Conservation (phyloP, 2,888 invertebrate genomes). For the Achlya flavicornis region DNA sequence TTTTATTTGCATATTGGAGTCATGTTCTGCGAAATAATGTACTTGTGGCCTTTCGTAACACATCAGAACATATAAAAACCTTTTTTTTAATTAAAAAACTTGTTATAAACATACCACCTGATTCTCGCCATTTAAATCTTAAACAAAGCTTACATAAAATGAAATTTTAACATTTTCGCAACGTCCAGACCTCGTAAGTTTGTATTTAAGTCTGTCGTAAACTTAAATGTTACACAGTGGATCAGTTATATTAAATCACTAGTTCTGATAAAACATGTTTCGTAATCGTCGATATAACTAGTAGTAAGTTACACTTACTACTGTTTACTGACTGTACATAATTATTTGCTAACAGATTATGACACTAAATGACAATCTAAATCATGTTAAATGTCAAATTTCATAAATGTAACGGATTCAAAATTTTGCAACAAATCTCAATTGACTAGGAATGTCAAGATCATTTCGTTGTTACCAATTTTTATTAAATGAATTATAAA, state of each 20-base stretch:
- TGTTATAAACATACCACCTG: neutral
- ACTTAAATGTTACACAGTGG: neutral
- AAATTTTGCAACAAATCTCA: neutral
- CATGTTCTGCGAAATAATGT: neutral
- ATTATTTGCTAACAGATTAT: neutral
- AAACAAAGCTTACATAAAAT: constrained; percentile 11
- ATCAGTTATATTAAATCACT: neutral
- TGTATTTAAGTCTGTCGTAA: constrained; percentile 6
- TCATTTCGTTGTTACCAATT: neutral
- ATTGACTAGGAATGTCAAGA: neutral
- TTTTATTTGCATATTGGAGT: neutral
- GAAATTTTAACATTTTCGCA: neutral
- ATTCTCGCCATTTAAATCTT: constrained; percentile 2
- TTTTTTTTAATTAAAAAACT: neutral
- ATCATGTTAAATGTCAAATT: neutral
- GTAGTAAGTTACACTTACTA: neutral
- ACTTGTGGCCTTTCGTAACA: neutral
- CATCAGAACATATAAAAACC: neutral
- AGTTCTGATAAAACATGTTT: neutral
- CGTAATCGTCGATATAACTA: neutral
- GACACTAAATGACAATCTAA: neutral
- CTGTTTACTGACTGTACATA: neutral
- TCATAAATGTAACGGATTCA: neutral
- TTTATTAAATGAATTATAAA: neutral
- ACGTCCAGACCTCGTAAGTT: neutral